Evolutionary conservation across 2,888 invertebrate genomes (phyloP), one percentile per base, ranked within the genome.

Genomic region (Cataglyphis livida): DNA sequence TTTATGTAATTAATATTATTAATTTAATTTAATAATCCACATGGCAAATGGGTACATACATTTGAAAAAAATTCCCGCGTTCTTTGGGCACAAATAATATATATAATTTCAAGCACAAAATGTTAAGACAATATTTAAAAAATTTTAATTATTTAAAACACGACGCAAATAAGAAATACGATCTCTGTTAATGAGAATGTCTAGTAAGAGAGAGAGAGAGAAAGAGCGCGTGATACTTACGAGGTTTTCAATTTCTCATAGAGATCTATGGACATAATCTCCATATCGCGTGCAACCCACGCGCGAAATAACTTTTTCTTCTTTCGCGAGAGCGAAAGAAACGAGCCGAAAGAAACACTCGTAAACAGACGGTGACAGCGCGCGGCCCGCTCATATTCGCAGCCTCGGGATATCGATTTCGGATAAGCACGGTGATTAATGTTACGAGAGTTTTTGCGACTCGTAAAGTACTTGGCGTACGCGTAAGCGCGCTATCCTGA

Each of bases 401-500:
- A 91, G 92, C 91, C 88, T 38, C 65, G 54, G 21, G 90, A 88
- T 92, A 93, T 92, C 87, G 92, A 93, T 92, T 92, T 91, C 91
- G 89, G 89, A 92, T 91, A 92, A 91, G 92, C 90, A 91, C 86
- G 88, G 92, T 94, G 94, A 94, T 94, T 94, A 94, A 94, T 94
- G 94, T 93, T 92, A 94, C 93, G 93, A 91, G 93, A 94, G 93
- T 94, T 94, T 90, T 92, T 92, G 91, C 90, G 93, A 94, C 92
- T 94, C 93, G 93, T 94, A 94, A 94, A 94, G 41, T 71, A 59
- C 64, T 93, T 93, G 91, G 92, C 92, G 51, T 51, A 90, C 92
- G 91, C 91, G 92, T 88, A 89, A 90, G 59, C 41, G 65, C 73
- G 62, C 62, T 41, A 62, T 87, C 83, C 87, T 88, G 85, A 83